A percentile compares a stretch with the other conserved stretches of the same genome.
These are phyloP conservation scores for Cirrhinus molitorella DNA, from an alignment of 2,797 vertebrate genomes.

Conservation along the genomic window DNA sequence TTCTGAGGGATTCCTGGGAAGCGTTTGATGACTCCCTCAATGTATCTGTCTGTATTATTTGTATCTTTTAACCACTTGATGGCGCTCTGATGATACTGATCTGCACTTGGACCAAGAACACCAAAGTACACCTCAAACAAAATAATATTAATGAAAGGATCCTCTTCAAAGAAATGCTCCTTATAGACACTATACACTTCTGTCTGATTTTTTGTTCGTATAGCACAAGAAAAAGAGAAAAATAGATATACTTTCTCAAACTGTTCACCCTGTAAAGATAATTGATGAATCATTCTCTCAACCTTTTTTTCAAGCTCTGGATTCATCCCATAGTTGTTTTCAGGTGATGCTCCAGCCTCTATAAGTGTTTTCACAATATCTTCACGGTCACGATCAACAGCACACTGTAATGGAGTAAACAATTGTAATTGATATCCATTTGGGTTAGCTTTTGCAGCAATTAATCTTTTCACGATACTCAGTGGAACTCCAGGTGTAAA, in stretches of 20 bases:
- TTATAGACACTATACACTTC: constrained; percentile 51
- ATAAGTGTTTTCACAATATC: constrained; percentile 59
- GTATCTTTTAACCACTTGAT: constrained; percentile 68
- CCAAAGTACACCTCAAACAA: constrained; percentile 57
- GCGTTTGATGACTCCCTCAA: constrained; percentile 48
- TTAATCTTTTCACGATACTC: too few species aligned
- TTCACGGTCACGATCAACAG: constrained; percentile 23
- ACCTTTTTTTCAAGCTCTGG: constrained; percentile 16
- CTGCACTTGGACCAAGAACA: fast-evolving
- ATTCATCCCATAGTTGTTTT: neutral
- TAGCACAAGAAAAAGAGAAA: neutral
- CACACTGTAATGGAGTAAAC: constrained; percentile 54
- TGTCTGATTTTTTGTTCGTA: fast-evolving
- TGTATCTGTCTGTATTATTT: constrained; percentile 54
- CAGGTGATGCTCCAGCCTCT: constrained; percentile 49
- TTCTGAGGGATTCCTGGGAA: constrained; percentile 49
- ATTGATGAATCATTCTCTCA: constrained; percentile 18
- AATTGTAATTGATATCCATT: neutral
- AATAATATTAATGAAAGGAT: constrained; percentile 52
- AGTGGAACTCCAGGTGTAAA: too few species aligned
- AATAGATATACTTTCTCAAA: constrained; percentile 34
- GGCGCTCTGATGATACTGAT: constrained; percentile 49
- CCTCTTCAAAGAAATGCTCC: constrained; percentile 58
- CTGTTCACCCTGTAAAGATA: constrained; percentile 47
- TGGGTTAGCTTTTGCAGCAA: too few species aligned